Evolutionary conservation across 2,888 invertebrate species (phyloP), one percentile per base, ranked within the genome.

Genomic region (Camponotus fellah): DNA sequence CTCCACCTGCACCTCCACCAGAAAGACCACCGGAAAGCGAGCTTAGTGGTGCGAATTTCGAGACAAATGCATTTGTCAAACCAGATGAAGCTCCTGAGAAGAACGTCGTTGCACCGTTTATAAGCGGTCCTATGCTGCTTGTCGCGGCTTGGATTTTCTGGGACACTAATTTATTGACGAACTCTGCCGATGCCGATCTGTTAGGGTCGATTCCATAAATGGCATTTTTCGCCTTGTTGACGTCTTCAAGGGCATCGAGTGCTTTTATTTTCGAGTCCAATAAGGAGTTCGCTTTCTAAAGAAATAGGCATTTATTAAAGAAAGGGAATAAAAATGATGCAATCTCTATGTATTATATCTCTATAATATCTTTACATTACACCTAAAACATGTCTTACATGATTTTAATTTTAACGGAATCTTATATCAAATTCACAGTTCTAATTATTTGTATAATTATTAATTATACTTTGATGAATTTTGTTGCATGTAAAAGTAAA

Each of bases 211-310:
- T 98, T 69, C 97, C 97, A 93, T 96, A 97, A 91, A 97, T 97
- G 88, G 96, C 96, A 95, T 98, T 98, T 94, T 98, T 97, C 91
- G 96, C 97, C 90, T 97, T 96, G 95, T 98, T 98, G 89, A 96
- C 95, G 75, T 96, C 96, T 95, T 98, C 98, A 93, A 98, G 95
- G 72, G 96, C 96, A 80, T 96, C 96, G 84, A 98, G 95, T 91
- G 97, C 96, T 49, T 96, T 96, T 58, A 97, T 98, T 95, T 98
- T 98, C 74, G 97, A 96, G 92, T 98, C 98, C 95, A 98, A 96
- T 95, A 97, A 96, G 87, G 97, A 96, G 95, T 98, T 97, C 95
- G 98, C 96, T 97, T 98, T 98, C 98, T 98, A 96, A 88, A 96
- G 93, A 90, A 34, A 75, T 62, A 49, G 43, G 12, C 10, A 26